Percentiles rank a stretch among this genome's conserved stretches.
These are phyloP conservation scores for Catamblyrhynchus diadema DNA, from an alignment of 2,797 vertebrate species.

Conservation along the genomic window DNA sequence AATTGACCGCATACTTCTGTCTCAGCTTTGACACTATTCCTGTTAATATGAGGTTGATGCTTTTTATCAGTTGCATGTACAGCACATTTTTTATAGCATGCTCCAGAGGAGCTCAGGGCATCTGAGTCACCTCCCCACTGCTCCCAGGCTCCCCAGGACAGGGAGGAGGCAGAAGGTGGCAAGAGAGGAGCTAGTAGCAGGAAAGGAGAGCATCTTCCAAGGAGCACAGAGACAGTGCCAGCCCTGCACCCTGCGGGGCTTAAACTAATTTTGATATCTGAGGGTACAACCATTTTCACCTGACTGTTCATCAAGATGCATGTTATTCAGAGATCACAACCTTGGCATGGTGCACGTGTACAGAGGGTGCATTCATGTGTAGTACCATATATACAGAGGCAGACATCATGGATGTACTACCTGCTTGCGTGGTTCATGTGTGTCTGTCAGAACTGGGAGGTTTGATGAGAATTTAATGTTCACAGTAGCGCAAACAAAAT, in stretches of 20 bases:
- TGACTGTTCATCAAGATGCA: background rate
- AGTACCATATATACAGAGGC: background rate
- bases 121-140: background rate
- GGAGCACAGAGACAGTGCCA: background rate
- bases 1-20: background rate
- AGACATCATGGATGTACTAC: background rate
- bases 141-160: background rate
- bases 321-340: background rate
- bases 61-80: background rate
- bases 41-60: background rate
- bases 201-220: background rate
- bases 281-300: background rate
- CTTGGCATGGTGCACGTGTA: rapidly evolving
- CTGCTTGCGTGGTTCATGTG: rapidly evolving
- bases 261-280: background rate
- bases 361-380: rapidly evolving
- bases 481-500: background rate
- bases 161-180: background rate
- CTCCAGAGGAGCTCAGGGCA: background rate
- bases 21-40: background rate
- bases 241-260: rapidly evolving
- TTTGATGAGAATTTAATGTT: background rate
- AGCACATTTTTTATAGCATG: background rate
- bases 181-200: background rate
- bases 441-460: background rate